Conservation (phyloP, 2,797 vertebrate genomes). For the Xiphorhynchus erythropygius region DNA sequence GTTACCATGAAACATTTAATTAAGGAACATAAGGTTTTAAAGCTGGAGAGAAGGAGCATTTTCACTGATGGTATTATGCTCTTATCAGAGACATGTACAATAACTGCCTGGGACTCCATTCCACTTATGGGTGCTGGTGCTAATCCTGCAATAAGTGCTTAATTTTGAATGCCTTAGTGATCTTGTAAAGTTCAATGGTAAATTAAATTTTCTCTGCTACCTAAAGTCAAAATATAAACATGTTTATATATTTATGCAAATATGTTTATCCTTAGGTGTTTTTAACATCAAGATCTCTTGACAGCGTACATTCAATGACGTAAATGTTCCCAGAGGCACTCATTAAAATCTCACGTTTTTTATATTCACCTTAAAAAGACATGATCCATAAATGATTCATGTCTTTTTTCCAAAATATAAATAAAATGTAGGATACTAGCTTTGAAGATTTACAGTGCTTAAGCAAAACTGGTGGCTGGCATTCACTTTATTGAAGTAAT, state of each 20-base stretch:
- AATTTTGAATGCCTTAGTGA: background rate
- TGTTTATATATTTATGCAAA: background rate
- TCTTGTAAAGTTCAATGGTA: background rate
- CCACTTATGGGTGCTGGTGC: background rate
- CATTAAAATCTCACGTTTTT: constrained; percentile 8
- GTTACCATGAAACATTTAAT: background rate
- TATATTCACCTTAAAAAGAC: background rate
- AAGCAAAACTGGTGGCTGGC: background rate
- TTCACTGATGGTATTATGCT: background rate
- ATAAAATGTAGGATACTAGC: background rate
- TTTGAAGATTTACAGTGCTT: background rate
- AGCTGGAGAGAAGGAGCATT: background rate
- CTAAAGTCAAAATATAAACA: background rate
- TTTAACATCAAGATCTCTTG: background rate
- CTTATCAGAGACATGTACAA: background rate
- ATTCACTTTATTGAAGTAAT: background rate
- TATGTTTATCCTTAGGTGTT: background rate
- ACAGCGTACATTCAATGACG: background rate
- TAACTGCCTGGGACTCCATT: background rate
- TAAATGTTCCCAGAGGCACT: background rate
- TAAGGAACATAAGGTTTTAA: background rate
- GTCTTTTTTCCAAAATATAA: background rate
- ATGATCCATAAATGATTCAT: background rate
- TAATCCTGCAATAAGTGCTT: background rate
- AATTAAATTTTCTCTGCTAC: background rate